Evolutionary conservation across 2,797 vertebrate species (phyloP), one percentile per base, ranked within the genome.

Genomic region (Pantherophis alleghaniensis): DNA sequence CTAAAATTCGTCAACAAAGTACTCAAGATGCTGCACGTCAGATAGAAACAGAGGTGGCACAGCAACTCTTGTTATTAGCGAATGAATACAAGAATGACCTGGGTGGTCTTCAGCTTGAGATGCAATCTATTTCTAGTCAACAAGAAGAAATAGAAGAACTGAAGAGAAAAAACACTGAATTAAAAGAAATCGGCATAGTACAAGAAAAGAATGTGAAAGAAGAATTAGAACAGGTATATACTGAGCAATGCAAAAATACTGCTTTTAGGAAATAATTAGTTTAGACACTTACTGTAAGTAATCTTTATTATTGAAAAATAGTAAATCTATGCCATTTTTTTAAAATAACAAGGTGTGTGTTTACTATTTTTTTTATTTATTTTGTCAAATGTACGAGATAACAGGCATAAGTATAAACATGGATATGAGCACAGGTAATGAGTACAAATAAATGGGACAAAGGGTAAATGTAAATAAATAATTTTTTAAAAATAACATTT

Each of bases 41-140:
- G 91, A 97, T 97, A 57, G 98, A 98, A 93, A 89, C 96, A 0
- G 98, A 98, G 93, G 98, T 98, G 92, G 96, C 97, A 20, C 97
- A 98, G 69, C 97, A 92, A 96, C 90, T 96, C 94, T 92, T 95
- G 94, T 94, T 53, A 51, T 90, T 97, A 94, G 97, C 97, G 90
- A 97, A 98, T 53, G 98, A 98, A 93, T 97, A 98, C 89, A 97
- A 97, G 90, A 94, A 95, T 47, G 96, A 94, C 24, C 95, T 97
- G 4, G 94, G 92, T 1, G 93, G 97, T 22, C 94, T 97, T 59
- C 95, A 16, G 26, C 95, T 94, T 51, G 97, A 98, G 91, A 93
- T 96, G 7, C 91, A 96, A 9, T 26, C 16, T 18, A 96, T 98
- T 94, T 96, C 98, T 87, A 96, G 91, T 37, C 96, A 98, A 94